phyloP scores from a whole-genome alignment of 2,888 invertebrate genomes.

The Flabesymbios commensalis region DNA sequence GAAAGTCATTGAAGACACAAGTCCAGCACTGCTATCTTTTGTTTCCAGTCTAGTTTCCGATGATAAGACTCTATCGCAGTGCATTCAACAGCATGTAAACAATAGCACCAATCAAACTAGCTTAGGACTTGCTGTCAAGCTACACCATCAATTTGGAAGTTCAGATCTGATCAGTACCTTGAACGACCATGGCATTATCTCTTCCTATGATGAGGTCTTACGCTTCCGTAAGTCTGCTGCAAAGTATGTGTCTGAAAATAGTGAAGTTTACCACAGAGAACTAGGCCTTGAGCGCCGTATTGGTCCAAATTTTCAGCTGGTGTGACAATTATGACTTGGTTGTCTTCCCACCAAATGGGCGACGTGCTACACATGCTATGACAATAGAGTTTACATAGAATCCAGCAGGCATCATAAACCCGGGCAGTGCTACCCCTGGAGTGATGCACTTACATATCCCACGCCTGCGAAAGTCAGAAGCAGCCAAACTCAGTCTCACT shows the following conservation, averaged over 20 bases:
- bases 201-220: not conserved
- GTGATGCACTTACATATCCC: too few relatives aligned
- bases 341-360: slow-evolving; percentile 8
- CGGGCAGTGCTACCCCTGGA: too few relatives aligned
- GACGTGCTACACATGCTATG: slow-evolving; percentile 9
- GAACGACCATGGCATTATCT: not conserved
- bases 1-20: slow-evolving; percentile 2
- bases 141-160: slow-evolving; percentile 6
- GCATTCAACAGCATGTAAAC: not conserved
- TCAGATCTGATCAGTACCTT: slow-evolving; percentile 1
- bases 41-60: not conserved
- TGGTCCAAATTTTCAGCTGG: slow-evolving; percentile 13
- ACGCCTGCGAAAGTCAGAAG: too few relatives aligned
- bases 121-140: slow-evolving; percentile 2
- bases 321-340: slow-evolving; percentile 7
- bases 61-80: not conserved
- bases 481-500: too few relatives aligned
- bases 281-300: not conserved
- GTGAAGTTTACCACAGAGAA: not conserved
- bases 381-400: not conserved
- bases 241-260: slow-evolving; percentile 3
- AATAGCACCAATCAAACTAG: slow-evolving; percentile 1
- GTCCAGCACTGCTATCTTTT: not conserved
- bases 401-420: too few relatives aligned
- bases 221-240: slow-evolving; percentile 1